Evolutionary conservation across 2,888 invertebrate species (phyloP).

Genomic region (Ophraella communa): DNA sequence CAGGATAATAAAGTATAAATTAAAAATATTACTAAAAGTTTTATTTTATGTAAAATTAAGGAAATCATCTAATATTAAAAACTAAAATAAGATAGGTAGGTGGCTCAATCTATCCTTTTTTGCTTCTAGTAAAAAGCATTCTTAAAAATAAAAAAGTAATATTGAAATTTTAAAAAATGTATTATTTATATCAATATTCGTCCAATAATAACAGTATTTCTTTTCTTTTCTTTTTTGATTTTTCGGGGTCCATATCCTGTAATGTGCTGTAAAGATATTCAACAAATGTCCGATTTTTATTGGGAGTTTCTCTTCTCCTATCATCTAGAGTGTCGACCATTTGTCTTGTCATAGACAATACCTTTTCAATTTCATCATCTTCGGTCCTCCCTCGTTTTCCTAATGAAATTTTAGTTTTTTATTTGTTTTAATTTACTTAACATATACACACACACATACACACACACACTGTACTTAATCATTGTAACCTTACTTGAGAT

Average conservation of each 20-base stretch:
- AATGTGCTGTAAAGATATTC: not conserved
- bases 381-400: not conserved
- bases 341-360: not conserved
- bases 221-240: not conserved
- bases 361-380: not conserved
- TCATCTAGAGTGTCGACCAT: not conserved
- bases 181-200: not conserved
- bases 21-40: not conserved
- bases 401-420: not conserved
- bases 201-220: not conserved
- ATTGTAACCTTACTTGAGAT: not conserved
- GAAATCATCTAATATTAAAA: not conserved
- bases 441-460: not conserved
- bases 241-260: not conserved
- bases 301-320: not conserved
- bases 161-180: not conserved
- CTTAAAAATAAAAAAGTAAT: not conserved
- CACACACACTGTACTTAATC: not conserved
- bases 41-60: not conserved
- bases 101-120: no score
- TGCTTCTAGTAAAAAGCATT: not conserved
- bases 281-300: not conserved
- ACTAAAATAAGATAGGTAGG: no score
- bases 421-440: not conserved
- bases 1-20: conserved; percentile 10